These are phyloP conservation scores for Peribatodes rhomboidaria DNA, from an alignment of 2,888 invertebrate species.

Conservation along the genomic window DNA sequence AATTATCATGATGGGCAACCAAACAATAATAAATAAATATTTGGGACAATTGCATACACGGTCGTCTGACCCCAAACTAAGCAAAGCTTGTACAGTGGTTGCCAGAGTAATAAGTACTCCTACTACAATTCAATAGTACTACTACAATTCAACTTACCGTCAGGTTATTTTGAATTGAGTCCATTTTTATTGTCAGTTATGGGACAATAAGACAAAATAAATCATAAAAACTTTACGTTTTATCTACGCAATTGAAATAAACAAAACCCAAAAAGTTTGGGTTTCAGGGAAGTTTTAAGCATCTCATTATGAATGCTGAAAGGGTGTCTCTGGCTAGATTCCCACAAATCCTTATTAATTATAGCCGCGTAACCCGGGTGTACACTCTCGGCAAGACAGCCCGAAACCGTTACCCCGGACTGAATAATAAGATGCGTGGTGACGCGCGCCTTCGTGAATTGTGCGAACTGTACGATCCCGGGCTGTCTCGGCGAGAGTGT, in stretches of 20 bases:
- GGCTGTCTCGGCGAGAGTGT: neutral
- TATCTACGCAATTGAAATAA: conserved; percentile 4
- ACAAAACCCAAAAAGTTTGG: neutral
- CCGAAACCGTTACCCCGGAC: no score
- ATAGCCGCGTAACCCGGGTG: neutral
- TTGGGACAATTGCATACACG: no score
- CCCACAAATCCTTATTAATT: conserved; percentile 40
- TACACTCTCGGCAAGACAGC: no score
- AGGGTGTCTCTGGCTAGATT: conserved; percentile 30
- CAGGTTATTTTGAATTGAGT: no score
- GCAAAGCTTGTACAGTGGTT: no score
- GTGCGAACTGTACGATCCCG: neutral
- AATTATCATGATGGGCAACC: neutral
- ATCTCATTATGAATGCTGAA: conserved; percentile 20
- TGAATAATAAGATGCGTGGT: no score
- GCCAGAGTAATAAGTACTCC: no score
- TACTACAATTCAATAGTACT: no score
- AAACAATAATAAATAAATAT: no score
- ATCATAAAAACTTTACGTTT: conserved; percentile 3
- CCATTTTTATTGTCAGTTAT: neutral
- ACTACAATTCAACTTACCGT: no score
- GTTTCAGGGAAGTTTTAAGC: conserved; percentile 15
- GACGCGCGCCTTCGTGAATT: conserved; percentile 16
- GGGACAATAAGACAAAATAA: neutral
- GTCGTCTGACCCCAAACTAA: no score